Percentiles rank a stretch among this genome's conserved stretches.
These are phyloP conservation scores for Octodonta nipae DNA, from an alignment of 2,888 invertebrate genomes.

Conservation along the genomic window DNA sequence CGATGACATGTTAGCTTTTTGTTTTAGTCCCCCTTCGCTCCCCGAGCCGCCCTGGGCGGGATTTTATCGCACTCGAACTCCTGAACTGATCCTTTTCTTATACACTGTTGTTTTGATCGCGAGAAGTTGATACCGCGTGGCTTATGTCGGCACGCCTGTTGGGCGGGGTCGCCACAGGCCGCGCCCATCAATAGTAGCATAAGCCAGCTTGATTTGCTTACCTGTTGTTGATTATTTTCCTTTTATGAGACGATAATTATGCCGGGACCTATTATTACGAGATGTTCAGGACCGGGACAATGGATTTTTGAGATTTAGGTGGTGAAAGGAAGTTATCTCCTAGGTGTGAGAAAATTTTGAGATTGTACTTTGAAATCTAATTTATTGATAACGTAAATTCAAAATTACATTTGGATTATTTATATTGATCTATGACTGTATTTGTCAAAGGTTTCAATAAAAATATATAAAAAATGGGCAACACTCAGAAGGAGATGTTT, in stretches of 20 bases:
- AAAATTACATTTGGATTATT: too few species aligned
- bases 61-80: conserved; percentile 14
- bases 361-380: too few species aligned
- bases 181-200: conserved; percentile 8
- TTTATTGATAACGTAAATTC: too few species aligned
- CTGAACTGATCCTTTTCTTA: conserved; percentile 17
- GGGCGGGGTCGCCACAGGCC: background rate
- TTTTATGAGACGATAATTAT: conserved; percentile 21
- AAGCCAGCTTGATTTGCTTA: conserved; percentile 18
- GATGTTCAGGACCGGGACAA: too few species aligned
- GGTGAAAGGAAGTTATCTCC: too few species aligned
- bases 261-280: too few species aligned
- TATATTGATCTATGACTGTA: too few species aligned
- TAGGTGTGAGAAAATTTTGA: too few species aligned
- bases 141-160: background rate
- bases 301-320: too few species aligned
- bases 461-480: too few species aligned
- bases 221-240: conserved; percentile 22
- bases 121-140: conserved; percentile 10
- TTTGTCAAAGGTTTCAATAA: too few species aligned
- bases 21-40: conserved; percentile 31
- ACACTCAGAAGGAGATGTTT: too few species aligned
- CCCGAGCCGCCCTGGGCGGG: conserved; percentile 42
- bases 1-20: conserved; percentile 33
- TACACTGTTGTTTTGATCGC: conserved; percentile 12